Evolutionary conservation across 2,888 invertebrate genomes (phyloP).

Genomic region (Aspidiotus destructor): DNA sequence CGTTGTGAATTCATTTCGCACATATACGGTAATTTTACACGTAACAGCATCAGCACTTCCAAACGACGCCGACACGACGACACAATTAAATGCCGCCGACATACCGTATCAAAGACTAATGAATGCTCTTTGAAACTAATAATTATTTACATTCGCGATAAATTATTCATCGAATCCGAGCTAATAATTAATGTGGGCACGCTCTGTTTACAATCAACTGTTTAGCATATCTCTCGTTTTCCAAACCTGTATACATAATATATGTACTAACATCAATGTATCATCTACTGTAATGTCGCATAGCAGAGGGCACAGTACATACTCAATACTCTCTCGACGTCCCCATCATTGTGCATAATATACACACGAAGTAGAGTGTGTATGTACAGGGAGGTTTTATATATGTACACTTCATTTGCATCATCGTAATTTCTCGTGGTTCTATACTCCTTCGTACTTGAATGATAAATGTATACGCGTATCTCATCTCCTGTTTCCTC

Average conservation of each 20-base stretch:
- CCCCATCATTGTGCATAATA: not conserved
- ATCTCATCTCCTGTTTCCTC: too few relatives aligned
- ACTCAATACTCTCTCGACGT: too few relatives aligned
- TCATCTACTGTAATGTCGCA: too few relatives aligned
- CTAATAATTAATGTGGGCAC: constrained; percentile 28
- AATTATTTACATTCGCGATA: constrained; percentile 30
- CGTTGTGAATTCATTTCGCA: too few relatives aligned
- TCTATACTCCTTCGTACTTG: not conserved
- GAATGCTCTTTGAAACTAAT: constrained; percentile 31
- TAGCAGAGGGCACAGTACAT: too few relatives aligned
- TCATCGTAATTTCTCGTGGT: not conserved
- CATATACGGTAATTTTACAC: too few relatives aligned
- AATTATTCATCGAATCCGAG: constrained; percentile 26
- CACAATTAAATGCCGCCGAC: not conserved
- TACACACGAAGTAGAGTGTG: not conserved
- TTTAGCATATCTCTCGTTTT: constrained; percentile 23
- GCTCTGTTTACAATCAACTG: constrained; percentile 31
- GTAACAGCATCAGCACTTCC: too few relatives aligned
- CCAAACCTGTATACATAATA: not conserved
- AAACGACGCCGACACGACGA: too few relatives aligned
- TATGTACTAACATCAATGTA: too few relatives aligned
- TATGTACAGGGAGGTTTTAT: not conserved
- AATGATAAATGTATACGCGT: too few relatives aligned
- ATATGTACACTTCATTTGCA: constrained; percentile 19
- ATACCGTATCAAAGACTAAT: constrained; percentile 27